phyloP scores from a whole-genome alignment of 2,888 invertebrate genomes.

The Drosophila eohydei region DNA sequence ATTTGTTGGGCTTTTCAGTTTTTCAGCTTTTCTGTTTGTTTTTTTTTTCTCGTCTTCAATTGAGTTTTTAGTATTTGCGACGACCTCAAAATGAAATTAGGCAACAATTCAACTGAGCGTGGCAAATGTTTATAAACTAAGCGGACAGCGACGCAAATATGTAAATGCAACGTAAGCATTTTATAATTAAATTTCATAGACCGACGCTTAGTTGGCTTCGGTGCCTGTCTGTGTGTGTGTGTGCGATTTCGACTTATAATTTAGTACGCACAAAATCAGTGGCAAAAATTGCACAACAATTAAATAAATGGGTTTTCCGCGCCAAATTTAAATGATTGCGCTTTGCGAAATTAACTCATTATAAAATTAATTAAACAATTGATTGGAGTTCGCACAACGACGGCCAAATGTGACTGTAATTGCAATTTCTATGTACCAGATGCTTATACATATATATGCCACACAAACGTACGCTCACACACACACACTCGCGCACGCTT shows the following conservation, averaged over 20 bases:
- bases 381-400: slow-evolving; percentile 54
- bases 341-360: slow-evolving; percentile 81
- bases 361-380: slow-evolving; percentile 83
- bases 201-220: slow-evolving; percentile 35
- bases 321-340: slow-evolving; percentile 61
- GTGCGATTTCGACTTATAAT: slow-evolving; percentile 41
- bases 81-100: slow-evolving; percentile 51
- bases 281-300: slow-evolving; percentile 44
- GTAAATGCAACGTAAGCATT: slow-evolving; percentile 76
- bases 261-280: slow-evolving; percentile 51
- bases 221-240: not conserved
- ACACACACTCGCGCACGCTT: not conserved
- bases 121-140: slow-evolving; percentile 64
- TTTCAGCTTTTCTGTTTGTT: too few relatives aligned
- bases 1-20: not conserved
- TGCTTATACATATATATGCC: not conserved
- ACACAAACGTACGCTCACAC: not conserved
- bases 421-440: slow-evolving; percentile 46
- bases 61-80: slow-evolving; percentile 24
- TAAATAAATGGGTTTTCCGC: slow-evolving; percentile 49
- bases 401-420: slow-evolving; percentile 51
- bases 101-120: slow-evolving; percentile 57
- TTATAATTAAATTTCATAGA: slow-evolving; percentile 74
- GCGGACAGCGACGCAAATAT: slow-evolving; percentile 56
- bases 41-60: slow-evolving; percentile 14